Percentiles rank a stretch among this genome's conserved stretches.
Conservation (phyloP, 2,888 invertebrate genomes). For the Cantharis rustica region DNA sequence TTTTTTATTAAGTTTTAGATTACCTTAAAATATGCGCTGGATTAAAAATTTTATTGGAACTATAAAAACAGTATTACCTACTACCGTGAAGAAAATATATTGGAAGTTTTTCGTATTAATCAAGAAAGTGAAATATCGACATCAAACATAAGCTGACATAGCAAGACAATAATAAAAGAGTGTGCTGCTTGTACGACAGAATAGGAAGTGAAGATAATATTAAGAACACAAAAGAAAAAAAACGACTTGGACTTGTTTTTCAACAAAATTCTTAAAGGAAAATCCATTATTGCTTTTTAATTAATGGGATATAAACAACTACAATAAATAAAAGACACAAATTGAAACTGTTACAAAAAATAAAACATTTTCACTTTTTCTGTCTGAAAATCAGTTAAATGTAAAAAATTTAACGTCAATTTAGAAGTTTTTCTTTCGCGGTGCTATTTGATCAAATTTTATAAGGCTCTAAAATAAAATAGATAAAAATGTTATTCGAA, state of each 20-base stretch:
- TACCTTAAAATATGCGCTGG: neutral
- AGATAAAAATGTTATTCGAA: neutral
- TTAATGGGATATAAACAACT: neutral
- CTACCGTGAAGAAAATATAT: neutral
- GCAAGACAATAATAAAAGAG: conserved; percentile 19
- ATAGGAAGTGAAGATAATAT: conserved; percentile 16
- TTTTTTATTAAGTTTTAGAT: neutral
- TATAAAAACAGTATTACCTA: neutral
- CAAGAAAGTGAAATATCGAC: conserved; percentile 23
- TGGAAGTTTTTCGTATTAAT: conserved; percentile 20
- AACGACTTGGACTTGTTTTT: neutral
- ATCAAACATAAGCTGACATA: conserved; percentile 15
- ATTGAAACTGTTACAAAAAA: neutral
- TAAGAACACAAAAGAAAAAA: neutral
- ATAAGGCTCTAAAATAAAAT: neutral
- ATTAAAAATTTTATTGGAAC: neutral
- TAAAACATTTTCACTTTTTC: neutral
- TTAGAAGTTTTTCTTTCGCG: neutral
- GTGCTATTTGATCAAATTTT: neutral
- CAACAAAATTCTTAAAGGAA: neutral
- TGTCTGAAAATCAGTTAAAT: neutral
- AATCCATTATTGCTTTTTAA: conserved; percentile 3
- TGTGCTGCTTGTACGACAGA: conserved; percentile 15
- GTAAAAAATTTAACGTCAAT: neutral
- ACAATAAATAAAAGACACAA: neutral